These are phyloP conservation scores for Meta bourneti DNA, from an alignment of 2,888 invertebrate genomes.

Conservation along the genomic window DNA sequence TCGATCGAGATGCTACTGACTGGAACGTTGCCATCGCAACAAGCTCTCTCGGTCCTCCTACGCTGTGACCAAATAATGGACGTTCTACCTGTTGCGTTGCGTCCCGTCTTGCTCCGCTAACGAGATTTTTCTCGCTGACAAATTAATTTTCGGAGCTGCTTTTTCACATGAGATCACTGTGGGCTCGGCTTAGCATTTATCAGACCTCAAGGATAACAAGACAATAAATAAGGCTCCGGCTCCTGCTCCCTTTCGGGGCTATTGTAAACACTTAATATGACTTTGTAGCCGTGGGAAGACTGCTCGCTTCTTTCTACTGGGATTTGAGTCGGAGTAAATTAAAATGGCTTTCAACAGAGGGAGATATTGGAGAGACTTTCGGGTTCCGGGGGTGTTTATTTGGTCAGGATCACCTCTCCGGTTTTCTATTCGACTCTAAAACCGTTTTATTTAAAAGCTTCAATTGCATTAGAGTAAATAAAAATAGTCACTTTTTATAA, in stretches of 20 bases:
- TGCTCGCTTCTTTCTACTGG: no score
- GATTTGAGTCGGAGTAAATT: no score
- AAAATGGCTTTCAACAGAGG: no score
- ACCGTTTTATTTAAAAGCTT: no score
- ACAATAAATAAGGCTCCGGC: background rate
- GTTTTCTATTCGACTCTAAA: no score
- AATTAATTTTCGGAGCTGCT: constrained; percentile 59
- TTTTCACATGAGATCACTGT: background rate
- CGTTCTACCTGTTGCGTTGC: constrained; percentile 68
- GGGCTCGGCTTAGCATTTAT: background rate
- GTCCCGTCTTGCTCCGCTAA: constrained; percentile 33
- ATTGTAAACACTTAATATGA: constrained; percentile 9
- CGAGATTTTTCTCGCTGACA: constrained; percentile 68
- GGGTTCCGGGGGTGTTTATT: no score
- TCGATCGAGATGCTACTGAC: constrained; percentile 69
- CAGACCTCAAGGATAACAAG: constrained; percentile 6
- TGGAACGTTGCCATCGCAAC: constrained; percentile 70
- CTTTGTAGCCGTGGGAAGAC: background rate
- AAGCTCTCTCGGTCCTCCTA: constrained; percentile 56
- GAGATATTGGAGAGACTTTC: no score
- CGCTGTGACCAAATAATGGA: constrained; percentile 59
- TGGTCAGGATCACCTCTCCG: no score
- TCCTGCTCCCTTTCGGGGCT: background rate
- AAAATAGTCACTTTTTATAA: no score
- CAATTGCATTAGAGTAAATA: no score